Evolutionary conservation across 2,797 vertebrate genomes (phyloP), one percentile per base, ranked within the genome.

Genomic region (Lepus oiostolus): DNA sequence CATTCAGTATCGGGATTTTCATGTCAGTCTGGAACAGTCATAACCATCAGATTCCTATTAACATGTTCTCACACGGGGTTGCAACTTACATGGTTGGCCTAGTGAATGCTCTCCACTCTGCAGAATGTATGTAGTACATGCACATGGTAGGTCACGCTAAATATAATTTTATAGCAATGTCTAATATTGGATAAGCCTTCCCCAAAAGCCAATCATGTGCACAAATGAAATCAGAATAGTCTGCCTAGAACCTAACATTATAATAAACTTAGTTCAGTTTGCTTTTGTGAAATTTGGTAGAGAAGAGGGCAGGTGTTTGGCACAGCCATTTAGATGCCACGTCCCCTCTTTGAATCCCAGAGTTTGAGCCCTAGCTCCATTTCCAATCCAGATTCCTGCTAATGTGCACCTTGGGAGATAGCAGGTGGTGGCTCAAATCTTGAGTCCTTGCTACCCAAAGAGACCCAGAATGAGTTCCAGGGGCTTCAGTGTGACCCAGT

Each of bases 1-100:
- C 14, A n/a, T 77, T 95, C 52, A 67, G 54, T 82, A 72, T 42
- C 85, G 22, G 13, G 28, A 62, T 52, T 81, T 81, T 93, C 38
- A 35, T 88, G 28, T 28, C 30, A 30, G 6, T 52, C 47, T 42
- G n/a, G 83, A 90, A 86, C 28, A 79, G 12, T 22, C 16, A 16
- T 13, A 71, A 35, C 30, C 35, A 79, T 70, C 79, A 50, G 30
- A 26, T 67, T 62, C 75, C 54, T 80, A 76, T 2, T n/a, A 14
- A 3, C 54, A 12, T 19, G 11, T 0, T 9, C 26, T 85, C 16
- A 2, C 22, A 60, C 32, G 47, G 7, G 42, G 32, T 11, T 30
- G 17, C 1, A 68, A 32, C 12, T 75, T 38, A 3, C 38, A 30
- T 30, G 65, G 13, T 79, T 42, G 58, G 30, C 19, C 14, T 35